Evolutionary conservation across 2,113 vertebrate species (phyloP), one percentile per base, ranked within the genome.

Genomic region (Poecilia latipinna): DNA sequence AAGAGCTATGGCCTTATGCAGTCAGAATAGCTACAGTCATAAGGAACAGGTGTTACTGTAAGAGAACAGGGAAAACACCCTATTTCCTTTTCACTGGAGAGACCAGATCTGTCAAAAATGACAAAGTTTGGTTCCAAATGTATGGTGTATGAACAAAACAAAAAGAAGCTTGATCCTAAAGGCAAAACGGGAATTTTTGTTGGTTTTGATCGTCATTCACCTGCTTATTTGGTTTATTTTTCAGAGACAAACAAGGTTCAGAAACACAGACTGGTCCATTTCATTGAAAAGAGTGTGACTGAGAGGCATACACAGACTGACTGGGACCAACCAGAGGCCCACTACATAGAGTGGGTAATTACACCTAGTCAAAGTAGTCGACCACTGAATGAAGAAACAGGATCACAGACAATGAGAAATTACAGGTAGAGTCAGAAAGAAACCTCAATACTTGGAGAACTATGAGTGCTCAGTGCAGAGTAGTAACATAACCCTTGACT

Each of bases 391-490:
- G 26, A 48, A 31, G 28, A 24, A 32, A 32, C 54, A 10, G 22
- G 8, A 60, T 28, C 2, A 3, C n/a, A 28, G 28, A 61, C 60
- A 61, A 11, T 5, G 19, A 57, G 19, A 12, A 28, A 57, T 6
- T 8, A 44, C 65, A 15, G 26, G 13, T 12, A 48, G 37, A 29
- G n/a, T 15, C 15, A 31, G 51, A n/a, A 60, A 33, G 68, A 60
- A 60, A 60, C 31, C 31, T 3, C 60, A 35, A 35, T 61, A 61
- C n/a, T 35, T 60, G 22, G 51, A 60, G 2, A 24, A 60, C 8
- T 70, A 70, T 70, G 68, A 35, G 1, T 70, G 48, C 57, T 12
- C 48, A 57, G 19, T 33, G 29, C 68, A 70, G 31, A 57, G 4
- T 31, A 57, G 48, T 57, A 12, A 70, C 1, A 1, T 70, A 57